A percentile compares a stretch with the other conserved stretches of the same genome.
Conservation (phyloP, 2,888 invertebrate species). For the Stenoptilia bipunctidactyla region DNA sequence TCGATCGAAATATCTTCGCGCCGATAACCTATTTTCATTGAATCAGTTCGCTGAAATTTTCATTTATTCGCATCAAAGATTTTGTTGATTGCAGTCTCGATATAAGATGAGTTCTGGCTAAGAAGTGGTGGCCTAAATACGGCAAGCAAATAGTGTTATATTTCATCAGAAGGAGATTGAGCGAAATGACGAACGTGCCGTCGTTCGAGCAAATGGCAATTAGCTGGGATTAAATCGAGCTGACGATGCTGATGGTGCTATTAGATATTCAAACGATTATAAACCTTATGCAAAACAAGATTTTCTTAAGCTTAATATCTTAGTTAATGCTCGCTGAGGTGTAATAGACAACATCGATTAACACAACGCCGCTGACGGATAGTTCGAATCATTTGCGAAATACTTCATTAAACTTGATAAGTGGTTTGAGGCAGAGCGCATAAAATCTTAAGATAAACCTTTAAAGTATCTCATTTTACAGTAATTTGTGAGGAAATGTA, state of each 20-base stretch:
- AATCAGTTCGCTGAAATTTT: conserved; percentile 12
- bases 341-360: neutral
- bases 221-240: conserved; percentile 45
- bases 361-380: neutral
- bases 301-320: neutral
- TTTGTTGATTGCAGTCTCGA: conserved; percentile 34
- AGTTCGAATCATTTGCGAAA: neutral
- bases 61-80: conserved; percentile 26
- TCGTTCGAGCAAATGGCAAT: conserved; percentile 35
- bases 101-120: conserved; percentile 22
- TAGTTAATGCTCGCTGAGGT: neutral
- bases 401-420: neutral
- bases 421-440: too few relatives aligned
- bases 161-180: conserved; percentile 20
- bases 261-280: neutral
- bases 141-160: conserved; percentile 31
- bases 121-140: conserved; percentile 25
- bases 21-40: neutral
- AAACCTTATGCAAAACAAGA: neutral
- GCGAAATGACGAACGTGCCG: conserved; percentile 22
- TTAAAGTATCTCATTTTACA: neutral
- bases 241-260: conserved; percentile 21
- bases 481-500: conserved; percentile 8
- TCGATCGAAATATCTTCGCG: neutral
- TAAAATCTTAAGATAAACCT: too few relatives aligned